Evolutionary conservation across 2,888 invertebrate species (phyloP).

Genomic region (Folsomia manolachei): DNA sequence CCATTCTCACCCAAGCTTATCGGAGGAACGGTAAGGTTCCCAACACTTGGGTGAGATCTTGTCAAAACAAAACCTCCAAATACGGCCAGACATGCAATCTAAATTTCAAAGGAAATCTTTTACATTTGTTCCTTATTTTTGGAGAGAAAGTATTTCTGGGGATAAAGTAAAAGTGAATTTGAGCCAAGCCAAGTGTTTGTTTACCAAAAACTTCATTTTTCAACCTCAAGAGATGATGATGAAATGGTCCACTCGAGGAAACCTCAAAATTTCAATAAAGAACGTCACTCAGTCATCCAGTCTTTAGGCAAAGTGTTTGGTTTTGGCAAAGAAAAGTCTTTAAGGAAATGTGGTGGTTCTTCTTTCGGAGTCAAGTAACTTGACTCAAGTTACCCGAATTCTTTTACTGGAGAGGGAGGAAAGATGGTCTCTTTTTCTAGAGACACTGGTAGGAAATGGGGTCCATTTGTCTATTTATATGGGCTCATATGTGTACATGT

Average conservation of each 20-base stretch:
- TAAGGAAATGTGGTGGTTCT: neutral
- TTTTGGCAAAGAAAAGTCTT: neutral
- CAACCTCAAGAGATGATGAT: neutral
- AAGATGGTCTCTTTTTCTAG: neutral
- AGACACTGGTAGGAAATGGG: neutral
- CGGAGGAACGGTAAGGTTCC: too few species aligned
- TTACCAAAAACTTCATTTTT: neutral
- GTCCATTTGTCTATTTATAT: neutral
- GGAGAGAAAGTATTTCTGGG: neutral
- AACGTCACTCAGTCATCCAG: neutral
- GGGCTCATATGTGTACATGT: neutral
- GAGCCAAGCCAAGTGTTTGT: neutral
- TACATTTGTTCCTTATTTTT: too few species aligned
- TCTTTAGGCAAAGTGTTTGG: neutral
- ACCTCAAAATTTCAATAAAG: neutral
- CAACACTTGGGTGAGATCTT: too few species aligned
- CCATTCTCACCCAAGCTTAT: too few species aligned
- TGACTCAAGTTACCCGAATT: too few species aligned
- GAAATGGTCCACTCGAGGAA: neutral
- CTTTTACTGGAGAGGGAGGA: neutral
- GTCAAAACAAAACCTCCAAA: neutral
- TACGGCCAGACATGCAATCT: neutral
- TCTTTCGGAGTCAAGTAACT: too few species aligned
- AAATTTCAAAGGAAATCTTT: neutral
- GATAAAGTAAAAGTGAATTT: neutral